A percentile compares a stretch with the other conserved stretches of the same genome.
Evolutionary conservation across 2,888 invertebrate genomes (phyloP).

Genomic region (Octonoba sinensis): DNA sequence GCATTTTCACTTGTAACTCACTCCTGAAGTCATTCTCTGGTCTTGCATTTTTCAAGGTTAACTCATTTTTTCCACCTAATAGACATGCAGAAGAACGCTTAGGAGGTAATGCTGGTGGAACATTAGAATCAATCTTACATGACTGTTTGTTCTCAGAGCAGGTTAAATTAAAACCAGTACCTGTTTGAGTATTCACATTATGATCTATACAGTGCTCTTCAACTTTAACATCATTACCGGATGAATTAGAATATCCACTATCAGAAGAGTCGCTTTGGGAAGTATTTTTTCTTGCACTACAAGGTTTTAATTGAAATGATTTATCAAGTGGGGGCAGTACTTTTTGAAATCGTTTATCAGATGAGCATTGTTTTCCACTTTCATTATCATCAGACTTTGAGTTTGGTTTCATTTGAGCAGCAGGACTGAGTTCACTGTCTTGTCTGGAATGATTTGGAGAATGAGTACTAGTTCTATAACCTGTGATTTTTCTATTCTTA

Average conservation of each 20-base stretch:
- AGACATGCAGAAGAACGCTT: slow-evolving; percentile 31
- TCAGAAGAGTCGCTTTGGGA: slow-evolving; percentile 5
- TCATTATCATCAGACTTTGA: slow-evolving; percentile 15
- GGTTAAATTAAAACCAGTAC: too few relatives aligned
- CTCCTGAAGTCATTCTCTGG: not conserved
- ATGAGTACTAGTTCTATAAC: slow-evolving; percentile 17
- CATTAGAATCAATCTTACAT: not conserved
- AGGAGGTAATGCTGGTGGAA: slow-evolving; percentile 40
- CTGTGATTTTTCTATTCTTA: slow-evolving; percentile 36
- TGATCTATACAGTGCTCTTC: too few relatives aligned
- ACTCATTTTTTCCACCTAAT: slow-evolving; percentile 1
- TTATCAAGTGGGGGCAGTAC: slow-evolving; percentile 54
- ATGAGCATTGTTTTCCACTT: slow-evolving; percentile 27
- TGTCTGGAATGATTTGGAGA: slow-evolving; percentile 9
- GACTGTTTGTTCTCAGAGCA: not conserved
- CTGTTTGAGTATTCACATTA: too few relatives aligned
- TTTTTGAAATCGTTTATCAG: slow-evolving; percentile 56
- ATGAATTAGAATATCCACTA: slow-evolving; percentile 7
- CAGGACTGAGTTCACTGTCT: not conserved
- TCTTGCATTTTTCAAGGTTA: not conserved
- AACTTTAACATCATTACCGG: too few relatives aligned
- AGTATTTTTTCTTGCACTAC: slow-evolving; percentile 15
- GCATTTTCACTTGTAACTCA: not conserved
- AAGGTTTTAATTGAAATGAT: slow-evolving; percentile 50
- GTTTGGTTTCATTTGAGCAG: not conserved